phyloP scores from a whole-genome alignment of 2,797 vertebrate species.

The Manis pentadactyla region DNA sequence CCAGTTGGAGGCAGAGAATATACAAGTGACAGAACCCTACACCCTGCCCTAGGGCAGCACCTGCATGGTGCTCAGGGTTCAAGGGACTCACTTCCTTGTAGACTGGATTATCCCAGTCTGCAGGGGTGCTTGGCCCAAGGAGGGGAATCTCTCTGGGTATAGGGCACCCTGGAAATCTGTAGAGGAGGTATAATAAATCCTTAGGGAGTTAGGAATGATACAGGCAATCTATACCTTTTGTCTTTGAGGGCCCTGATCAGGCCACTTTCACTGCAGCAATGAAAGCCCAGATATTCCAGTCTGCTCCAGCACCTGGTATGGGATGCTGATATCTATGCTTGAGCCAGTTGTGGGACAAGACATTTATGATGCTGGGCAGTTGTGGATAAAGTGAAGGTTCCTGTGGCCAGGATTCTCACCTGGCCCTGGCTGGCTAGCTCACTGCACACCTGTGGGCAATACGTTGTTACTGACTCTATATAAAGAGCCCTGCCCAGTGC shows the following conservation, averaged over 20 bases:
- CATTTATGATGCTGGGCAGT: not conserved
- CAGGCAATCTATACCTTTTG: not conserved
- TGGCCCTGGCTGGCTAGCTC: too few relatives aligned
- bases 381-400: too few relatives aligned
- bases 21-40: too few relatives aligned
- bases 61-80: not conserved
- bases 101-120: not conserved
- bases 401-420: too few relatives aligned
- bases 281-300: not conserved
- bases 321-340: not conserved
- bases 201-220: not conserved
- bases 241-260: not conserved
- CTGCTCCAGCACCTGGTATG: not conserved
- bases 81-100: not conserved
- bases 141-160: not conserved
- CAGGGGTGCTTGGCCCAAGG: not conserved
- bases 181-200: not conserved
- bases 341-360: not conserved
- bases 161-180: not conserved
- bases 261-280: not conserved
- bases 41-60: not conserved
- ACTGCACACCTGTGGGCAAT: too few relatives aligned
- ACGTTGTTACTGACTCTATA: too few relatives aligned
- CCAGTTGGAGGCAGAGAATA: not conserved
- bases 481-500: too few relatives aligned